A percentile compares a stretch with the other conserved stretches of the same genome.
These are phyloP conservation scores for Onychorhynchus coronatus DNA, from an alignment of 2,113 vertebrate genomes.

Conservation along the genomic window DNA sequence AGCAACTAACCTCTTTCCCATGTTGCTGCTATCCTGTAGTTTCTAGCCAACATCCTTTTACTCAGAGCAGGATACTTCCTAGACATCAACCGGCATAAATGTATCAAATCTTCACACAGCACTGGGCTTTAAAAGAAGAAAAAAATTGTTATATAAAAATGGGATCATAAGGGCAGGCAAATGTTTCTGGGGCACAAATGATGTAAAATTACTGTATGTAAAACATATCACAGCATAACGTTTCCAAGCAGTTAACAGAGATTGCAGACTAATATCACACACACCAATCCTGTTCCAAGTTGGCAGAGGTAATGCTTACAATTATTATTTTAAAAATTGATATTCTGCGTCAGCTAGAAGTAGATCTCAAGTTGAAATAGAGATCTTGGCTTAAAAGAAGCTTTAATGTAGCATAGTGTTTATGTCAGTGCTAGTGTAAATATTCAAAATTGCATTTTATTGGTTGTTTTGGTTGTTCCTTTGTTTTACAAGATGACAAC, in stretches of 20 bases:
- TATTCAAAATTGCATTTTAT: not conserved
- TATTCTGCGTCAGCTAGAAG: not conserved
- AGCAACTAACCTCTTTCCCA: constrained; percentile 87
- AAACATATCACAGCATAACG: not conserved
- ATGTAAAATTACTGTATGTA: not conserved
- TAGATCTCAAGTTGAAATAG: not conserved
- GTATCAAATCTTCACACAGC: constrained; percentile 83
- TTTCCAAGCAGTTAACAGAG: not conserved
- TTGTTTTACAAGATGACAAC: not conserved
- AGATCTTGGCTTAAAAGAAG: not conserved
- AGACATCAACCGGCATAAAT: constrained; percentile 82
- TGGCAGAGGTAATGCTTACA: not conserved
- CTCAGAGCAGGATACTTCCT: constrained; percentile 72
- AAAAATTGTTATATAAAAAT: not conserved
- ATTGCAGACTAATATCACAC: not conserved
- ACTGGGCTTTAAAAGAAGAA: constrained; percentile 74
- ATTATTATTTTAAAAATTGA: not conserved
- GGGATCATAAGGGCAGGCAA: not conserved
- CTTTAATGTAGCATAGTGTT: not conserved
- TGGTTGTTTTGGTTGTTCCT: too few species aligned
- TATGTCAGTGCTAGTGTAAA: not conserved
- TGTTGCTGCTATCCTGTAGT: constrained; percentile 72
- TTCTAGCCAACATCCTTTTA: constrained; percentile 78
- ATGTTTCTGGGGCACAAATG: not conserved
- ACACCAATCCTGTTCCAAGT: not conserved